Conservation (phyloP, 2,888 invertebrate species). For the Ophraella communa region DNA sequence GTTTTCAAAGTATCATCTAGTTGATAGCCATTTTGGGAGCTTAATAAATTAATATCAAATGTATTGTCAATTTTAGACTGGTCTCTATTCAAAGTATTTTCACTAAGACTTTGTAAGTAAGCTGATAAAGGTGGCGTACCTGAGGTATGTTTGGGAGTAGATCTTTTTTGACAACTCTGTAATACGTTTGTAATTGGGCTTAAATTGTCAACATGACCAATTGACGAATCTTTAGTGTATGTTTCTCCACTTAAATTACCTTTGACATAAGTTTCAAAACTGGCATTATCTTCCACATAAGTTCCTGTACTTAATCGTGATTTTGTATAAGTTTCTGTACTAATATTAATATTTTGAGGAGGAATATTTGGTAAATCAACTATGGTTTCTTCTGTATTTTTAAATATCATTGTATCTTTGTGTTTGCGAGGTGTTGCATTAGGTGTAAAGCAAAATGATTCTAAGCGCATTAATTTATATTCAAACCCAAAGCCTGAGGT, state of each 20-base stretch:
- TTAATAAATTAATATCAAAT: no score
- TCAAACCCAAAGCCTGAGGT: conserved; percentile 25
- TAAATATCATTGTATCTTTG: conserved; percentile 11
- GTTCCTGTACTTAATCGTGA: conserved; percentile 51
- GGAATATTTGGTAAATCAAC: conserved; percentile 5
- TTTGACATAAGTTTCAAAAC: conserved; percentile 63
- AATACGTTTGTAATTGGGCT: not conserved
- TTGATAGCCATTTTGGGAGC: not conserved
- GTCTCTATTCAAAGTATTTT: no score
- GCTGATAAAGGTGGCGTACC: not conserved
- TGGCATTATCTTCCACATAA: conserved; percentile 41
- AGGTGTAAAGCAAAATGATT: conserved; percentile 40
- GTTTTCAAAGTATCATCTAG: not conserved
- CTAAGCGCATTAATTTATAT: conserved; percentile 28
- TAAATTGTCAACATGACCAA: not conserved
- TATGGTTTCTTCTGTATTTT: conserved; percentile 1
- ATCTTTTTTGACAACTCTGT: not conserved
- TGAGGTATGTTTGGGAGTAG: not conserved
- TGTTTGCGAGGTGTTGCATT: conserved; percentile 23
- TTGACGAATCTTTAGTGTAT: conserved; percentile 41
- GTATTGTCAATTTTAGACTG: not conserved
- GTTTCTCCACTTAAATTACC: conserved; percentile 52
- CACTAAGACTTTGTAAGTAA: not conserved
- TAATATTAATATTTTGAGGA: conserved; percentile 53
- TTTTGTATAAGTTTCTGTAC: conserved; percentile 64